phyloP scores from a whole-genome alignment of 1,140 invertebrate genomes.

The Ladona fulva region DNA sequence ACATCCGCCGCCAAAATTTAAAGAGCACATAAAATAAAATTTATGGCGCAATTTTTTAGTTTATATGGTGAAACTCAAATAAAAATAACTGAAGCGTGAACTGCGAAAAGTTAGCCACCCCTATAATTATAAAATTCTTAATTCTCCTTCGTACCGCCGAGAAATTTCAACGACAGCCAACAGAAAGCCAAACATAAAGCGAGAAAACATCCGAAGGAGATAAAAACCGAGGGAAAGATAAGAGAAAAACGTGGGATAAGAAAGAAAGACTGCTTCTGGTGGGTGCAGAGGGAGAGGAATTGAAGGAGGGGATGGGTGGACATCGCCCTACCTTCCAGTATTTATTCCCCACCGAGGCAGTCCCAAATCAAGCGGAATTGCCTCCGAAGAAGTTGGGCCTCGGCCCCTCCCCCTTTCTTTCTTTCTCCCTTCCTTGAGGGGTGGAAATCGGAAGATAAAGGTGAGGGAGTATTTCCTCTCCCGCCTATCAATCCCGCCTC shows the following conservation, averaged over 20 bases:
- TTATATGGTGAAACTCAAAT: too few relatives aligned
- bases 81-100: too few relatives aligned
- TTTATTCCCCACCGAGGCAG: background rate
- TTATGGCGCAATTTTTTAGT: too few relatives aligned
- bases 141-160: too few relatives aligned
- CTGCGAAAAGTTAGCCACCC: too few relatives aligned
- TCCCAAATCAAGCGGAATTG: background rate
- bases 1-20: too few relatives aligned
- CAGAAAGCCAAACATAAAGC: too few relatives aligned
- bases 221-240: background rate
- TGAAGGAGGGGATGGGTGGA: background rate
- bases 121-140: too few relatives aligned
- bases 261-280: background rate
- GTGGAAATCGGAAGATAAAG: background rate
- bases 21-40: too few relatives aligned
- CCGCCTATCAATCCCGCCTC: background rate
- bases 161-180: too few relatives aligned
- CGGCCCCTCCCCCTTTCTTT: background rate
- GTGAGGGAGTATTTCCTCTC: background rate
- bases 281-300: background rate
- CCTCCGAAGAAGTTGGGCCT: background rate
- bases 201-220: too few relatives aligned
- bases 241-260: background rate
- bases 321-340: background rate
- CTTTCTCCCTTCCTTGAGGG: background rate